Evolutionary conservation across 2,888 invertebrate species (phyloP).

Genomic region (Lithophane leautieri): DNA sequence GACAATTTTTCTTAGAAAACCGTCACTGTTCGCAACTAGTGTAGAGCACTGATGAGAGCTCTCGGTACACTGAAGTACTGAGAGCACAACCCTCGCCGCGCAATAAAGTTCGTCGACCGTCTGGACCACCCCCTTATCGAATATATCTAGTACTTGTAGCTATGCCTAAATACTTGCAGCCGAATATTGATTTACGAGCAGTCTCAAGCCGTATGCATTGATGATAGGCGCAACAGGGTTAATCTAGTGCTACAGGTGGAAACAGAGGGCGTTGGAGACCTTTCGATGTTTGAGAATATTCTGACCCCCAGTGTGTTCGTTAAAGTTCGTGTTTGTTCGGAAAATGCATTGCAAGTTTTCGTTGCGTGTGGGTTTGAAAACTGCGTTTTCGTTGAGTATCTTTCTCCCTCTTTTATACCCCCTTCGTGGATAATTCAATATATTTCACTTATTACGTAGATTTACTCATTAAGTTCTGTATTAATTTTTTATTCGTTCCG

Average conservation of each 20-base stretch:
- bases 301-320: background rate
- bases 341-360: slow-evolving; percentile 11
- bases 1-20: background rate
- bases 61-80: slow-evolving; percentile 32
- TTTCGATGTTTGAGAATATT: slow-evolving; percentile 12
- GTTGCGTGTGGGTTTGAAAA: background rate
- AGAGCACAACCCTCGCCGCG: background rate
- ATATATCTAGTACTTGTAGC: slow-evolving; percentile 20
- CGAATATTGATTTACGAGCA: slow-evolving; percentile 50
- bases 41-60: slow-evolving; percentile 32
- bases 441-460: slow-evolving; percentile 1
- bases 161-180: slow-evolving; percentile 30
- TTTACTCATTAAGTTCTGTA: background rate
- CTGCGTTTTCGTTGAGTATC: slow-evolving; percentile 1
- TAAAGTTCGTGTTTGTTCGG: background rate
- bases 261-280: background rate
- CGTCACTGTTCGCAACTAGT: background rate
- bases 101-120: slow-evolving; percentile 9
- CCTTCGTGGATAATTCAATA: background rate
- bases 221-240: slow-evolving; percentile 27
- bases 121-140: slow-evolving; percentile 24
- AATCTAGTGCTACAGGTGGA: background rate
- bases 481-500: background rate
- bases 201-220: slow-evolving; percentile 16
- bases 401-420: background rate